These are phyloP conservation scores for Channa argus DNA, from an alignment of 2,113 vertebrate genomes.

Conservation along the genomic window DNA sequence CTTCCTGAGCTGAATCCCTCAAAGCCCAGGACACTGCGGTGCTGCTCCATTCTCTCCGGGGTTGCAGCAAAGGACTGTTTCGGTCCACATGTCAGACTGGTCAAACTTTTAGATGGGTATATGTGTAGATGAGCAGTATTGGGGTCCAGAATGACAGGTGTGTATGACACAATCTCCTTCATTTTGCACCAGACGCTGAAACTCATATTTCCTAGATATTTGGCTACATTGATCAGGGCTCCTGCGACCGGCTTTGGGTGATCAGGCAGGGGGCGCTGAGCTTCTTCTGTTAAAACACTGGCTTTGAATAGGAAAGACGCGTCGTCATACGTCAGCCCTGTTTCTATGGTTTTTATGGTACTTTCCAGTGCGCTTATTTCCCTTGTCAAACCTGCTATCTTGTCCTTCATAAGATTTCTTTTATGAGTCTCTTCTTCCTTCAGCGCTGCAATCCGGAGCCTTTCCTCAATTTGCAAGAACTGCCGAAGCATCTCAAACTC, in stretches of 20 bases:
- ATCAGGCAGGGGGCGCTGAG: conserved; percentile 3
- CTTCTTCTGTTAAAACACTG: fast-evolving
- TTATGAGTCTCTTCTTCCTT: not conserved
- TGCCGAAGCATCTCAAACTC: not conserved
- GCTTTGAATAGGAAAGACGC: not conserved
- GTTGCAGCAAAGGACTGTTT: not conserved
- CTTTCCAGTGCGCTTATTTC: not conserved
- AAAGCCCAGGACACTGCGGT: not conserved
- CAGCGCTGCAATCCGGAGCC: not conserved
- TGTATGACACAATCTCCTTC: not conserved
- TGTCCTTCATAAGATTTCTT: not conserved
- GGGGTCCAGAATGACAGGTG: conserved; percentile 1
- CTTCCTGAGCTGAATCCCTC: conserved; percentile 5
- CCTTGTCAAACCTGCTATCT: fast-evolving
- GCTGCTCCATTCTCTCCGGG: conserved; percentile 7
- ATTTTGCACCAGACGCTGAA: not conserved
- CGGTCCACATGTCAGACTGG: not conserved
- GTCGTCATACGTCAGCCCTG: not conserved
- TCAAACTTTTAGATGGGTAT: conserved; percentile 2
- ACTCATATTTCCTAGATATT: conserved; percentile 7
- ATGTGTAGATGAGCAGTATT: conserved; percentile 1
- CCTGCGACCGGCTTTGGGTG: not conserved
- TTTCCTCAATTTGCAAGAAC: not conserved
- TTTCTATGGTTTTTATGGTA: not conserved
- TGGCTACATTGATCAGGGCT: not conserved